phyloP scores from a whole-genome alignment of 1,140 invertebrate genomes.

The Lepidurus packardi region DNA sequence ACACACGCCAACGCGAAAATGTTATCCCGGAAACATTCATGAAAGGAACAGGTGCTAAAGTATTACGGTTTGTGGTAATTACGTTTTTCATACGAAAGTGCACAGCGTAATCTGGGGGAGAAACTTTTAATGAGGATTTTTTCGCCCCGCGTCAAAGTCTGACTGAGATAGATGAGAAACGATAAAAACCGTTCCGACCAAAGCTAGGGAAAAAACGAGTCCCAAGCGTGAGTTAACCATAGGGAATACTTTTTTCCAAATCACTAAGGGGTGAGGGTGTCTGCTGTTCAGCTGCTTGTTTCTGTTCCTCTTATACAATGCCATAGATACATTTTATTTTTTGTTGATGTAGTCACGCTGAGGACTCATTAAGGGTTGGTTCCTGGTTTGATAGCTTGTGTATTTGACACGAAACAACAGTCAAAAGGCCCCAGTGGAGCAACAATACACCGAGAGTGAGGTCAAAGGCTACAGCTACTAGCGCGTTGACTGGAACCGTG shows the following conservation, averaged over 20 bases:
- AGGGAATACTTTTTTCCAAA: not conserved
- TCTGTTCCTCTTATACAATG: not conserved
- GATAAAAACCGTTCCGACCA: not conserved
- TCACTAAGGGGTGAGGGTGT: constrained; percentile 2
- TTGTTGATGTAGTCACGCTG: not conserved
- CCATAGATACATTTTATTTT: not conserved
- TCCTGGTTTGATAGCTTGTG: not conserved
- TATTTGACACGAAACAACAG: constrained; percentile 4
- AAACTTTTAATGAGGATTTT: not conserved
- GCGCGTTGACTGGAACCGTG: not conserved
- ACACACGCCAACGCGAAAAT: not conserved
- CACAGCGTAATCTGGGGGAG: too few species aligned
- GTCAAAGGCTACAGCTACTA: not conserved
- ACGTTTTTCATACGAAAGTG: too few species aligned
- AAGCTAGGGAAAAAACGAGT: not conserved
- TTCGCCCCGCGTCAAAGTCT: not conserved
- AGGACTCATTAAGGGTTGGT: constrained; percentile 10
- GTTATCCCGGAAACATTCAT: not conserved
- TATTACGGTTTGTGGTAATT: too few species aligned
- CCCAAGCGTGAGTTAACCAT: not conserved
- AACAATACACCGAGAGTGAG: not conserved
- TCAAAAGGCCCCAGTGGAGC: not conserved
- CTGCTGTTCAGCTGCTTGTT: constrained; percentile 5
- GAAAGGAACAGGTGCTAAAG: not conserved
- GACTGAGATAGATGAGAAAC: not conserved